Conservation (phyloP, 2,113 vertebrate genomes). For the Protobothrops flavoviridis region DNA sequence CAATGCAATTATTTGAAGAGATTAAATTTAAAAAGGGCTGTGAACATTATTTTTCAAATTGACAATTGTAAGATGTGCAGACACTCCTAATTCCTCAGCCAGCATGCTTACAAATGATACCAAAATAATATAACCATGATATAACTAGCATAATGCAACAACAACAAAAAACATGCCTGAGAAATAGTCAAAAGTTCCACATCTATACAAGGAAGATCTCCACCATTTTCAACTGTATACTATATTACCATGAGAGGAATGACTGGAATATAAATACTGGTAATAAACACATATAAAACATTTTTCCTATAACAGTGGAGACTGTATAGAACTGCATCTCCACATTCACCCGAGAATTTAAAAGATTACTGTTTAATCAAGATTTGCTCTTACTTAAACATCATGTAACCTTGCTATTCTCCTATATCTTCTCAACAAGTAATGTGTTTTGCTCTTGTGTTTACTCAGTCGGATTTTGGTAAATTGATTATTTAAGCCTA, state of each 20-base stretch:
- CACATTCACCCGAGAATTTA: background rate
- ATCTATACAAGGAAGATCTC: background rate
- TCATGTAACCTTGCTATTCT: background rate
- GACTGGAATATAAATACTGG: background rate
- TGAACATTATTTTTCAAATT: background rate
- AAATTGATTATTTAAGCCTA: constrained; percentile 57
- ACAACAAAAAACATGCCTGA: background rate
- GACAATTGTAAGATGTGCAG: background rate
- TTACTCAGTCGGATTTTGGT: constrained; percentile 40
- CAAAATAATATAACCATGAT: background rate
- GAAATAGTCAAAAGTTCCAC: background rate
- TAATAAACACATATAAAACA: background rate
- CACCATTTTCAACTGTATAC: background rate
- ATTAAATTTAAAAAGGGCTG: background rate
- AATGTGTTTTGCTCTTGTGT: constrained; percentile 49
- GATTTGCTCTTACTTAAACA: background rate
- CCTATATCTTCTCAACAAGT: constrained; percentile 21
- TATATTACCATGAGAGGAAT: background rate
- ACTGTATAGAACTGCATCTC: background rate
- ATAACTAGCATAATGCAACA: background rate
- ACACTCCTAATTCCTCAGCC: background rate
- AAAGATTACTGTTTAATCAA: background rate
- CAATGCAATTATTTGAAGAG: background rate
- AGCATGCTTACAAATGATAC: background rate
- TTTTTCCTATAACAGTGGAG: background rate